Evolutionary conservation across 2,797 vertebrate species (phyloP), one percentile per base, ranked within the genome.

Genomic region (Dryobates pubescens): DNA sequence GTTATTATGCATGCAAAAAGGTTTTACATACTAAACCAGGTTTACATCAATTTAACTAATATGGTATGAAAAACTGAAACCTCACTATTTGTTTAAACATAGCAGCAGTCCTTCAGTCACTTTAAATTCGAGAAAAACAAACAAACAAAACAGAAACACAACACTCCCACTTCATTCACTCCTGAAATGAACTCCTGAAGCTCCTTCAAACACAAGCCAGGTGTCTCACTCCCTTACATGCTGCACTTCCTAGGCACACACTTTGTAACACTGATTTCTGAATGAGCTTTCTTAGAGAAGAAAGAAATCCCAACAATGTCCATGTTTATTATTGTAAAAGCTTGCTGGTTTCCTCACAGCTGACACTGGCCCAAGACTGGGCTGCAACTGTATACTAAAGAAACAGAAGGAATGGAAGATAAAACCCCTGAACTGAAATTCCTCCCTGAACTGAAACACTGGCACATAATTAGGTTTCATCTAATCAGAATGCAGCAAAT

Each of bases 11-110:
- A 58, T 4, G 10, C 3, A 81, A 82, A 70, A 74, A 10, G 4
- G 4, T 22, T 5, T 9, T 45, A 13, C 26, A 10, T 41, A 67
- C 32, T 32, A 81, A 10, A 27, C 38, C 29, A 69, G 15, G 3
- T 69, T 81, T 6, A 69, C 27, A 47, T 47, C 45, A 47, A 36
- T 56, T 75, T 56, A 68, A 20, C 20, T 32, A 32, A 12, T 56
- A 56, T 30, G 27, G 41, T n/a, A 87, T 0, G 0, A 71, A 61
- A 32, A 74, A 6, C 10, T 91, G 62, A n/a, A 17, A 32, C 2
- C 6, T 18, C 41, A 56, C 14, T 49, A 5, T 45, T 67, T 68
- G 16, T 20, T 82, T 61, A 62, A 76, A 74, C n/a, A 54, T 17
- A 80, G 62, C 38, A 82, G 23, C 27, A 85, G 15, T 23, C 19